Base-by-base conservation (phyloP, 2,888 invertebrate species). In the Apocheima hispidaria region DNA sequence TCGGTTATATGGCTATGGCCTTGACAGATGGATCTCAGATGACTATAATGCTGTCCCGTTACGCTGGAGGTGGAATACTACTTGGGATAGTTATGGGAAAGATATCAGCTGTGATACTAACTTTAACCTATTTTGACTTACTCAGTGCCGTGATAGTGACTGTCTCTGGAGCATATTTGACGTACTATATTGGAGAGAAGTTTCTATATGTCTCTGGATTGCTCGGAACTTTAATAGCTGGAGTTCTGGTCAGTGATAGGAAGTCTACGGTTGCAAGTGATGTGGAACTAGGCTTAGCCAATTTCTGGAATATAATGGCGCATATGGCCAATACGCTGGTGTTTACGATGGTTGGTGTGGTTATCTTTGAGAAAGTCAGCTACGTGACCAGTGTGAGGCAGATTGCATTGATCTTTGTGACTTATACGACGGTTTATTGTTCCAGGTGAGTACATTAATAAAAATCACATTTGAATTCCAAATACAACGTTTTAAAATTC, bases 261-360 rank as follows among this genome's bases (percentile, higher is more conserved):
- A 91, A 89, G 69, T 84, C 90, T 0, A 84, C 87, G 0, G 77
- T 92, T 0, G 82, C 90, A 7, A 84, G 84, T 0, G 91, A 92
- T 5, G 88, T 92, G 6, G 91, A 92, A 52, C 82, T 81, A 30
- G 75, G 86, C 0, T 74, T 90, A 38, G 65, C 84, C 0, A 72
- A 84, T 18, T 88, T 89, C 60, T 92, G 92, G 91, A 70, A 63
- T 16, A 86, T 92, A 41, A 23, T 88, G 56, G 80, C 84, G 0
- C 84, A 89, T 60, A 73, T 80, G 5, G 85, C 87, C 4, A 95
- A 95, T 69, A 94, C 94, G 0, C 74, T 95, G 10, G 90, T 95
- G 36, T 95, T 95, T 64, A 93, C 94, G 0, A 91, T 95, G 76
- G 93, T 94, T 0, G 94, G 95, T 0, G 93, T 94, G 12, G 93